A percentile compares a stretch with the other conserved stretches of the same genome.
Conservation (phyloP, 2,113 vertebrate species). For the Centropus unirufus region DNA sequence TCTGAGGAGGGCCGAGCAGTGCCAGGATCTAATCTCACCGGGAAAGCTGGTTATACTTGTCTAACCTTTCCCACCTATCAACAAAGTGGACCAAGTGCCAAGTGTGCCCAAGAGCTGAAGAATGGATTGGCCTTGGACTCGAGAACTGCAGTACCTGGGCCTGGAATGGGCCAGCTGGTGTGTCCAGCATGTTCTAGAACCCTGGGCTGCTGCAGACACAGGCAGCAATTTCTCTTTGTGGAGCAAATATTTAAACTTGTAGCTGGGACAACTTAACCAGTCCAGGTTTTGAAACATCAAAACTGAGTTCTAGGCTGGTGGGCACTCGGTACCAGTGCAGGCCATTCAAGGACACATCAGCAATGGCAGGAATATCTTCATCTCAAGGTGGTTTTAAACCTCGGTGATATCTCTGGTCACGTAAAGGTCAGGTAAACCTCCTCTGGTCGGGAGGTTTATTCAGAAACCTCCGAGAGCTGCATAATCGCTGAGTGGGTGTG, state of each 20-base stretch:
- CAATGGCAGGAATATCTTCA: background rate
- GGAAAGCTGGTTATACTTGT: background rate
- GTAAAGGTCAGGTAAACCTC: background rate
- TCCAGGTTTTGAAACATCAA: background rate
- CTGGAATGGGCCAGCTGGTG: background rate
- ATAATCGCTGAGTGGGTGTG: background rate
- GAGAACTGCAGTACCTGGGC: no score
- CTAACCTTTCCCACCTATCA: background rate
- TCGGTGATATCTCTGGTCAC: background rate
- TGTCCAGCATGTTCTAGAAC: fast-evolving
- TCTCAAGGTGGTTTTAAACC: background rate
- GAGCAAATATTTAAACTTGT: background rate
- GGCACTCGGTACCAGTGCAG: fast-evolving
- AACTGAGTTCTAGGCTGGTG: background rate
- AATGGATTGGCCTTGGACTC: background rate
- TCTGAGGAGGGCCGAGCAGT: background rate
- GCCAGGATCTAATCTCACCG: background rate
- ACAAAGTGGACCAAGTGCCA: background rate
- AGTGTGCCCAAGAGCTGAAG: background rate
- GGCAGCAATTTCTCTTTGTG: background rate
- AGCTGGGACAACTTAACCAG: background rate
- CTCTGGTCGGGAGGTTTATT: background rate
- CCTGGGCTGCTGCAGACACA: background rate
- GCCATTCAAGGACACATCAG: background rate
- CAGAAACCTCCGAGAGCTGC: background rate